These are phyloP conservation scores for Casuarius casuarius DNA, from an alignment of 2,113 vertebrate species.

Conservation along the genomic window DNA sequence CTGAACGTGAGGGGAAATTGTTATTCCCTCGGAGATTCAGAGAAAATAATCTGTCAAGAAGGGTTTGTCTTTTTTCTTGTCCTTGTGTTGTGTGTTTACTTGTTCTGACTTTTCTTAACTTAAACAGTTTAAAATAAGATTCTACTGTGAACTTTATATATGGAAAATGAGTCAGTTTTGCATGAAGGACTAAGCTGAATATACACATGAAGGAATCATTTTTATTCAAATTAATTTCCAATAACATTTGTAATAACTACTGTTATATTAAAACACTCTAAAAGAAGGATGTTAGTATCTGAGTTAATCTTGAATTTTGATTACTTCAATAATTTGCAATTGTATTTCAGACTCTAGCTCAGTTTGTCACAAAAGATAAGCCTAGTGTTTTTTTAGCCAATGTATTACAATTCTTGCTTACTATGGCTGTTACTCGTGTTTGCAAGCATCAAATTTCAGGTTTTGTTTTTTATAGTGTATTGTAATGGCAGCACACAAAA, in stretches of 20 bases:
- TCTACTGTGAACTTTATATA: background rate
- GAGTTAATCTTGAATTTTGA: background rate
- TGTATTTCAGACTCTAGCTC: background rate
- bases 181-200: background rate
- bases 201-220: background rate
- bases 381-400: background rate
- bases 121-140: background rate
- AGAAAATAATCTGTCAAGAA: background rate
- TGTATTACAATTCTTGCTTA: background rate
- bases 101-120: background rate
- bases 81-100: background rate
- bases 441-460: background rate
- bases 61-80: background rate
- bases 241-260: background rate
- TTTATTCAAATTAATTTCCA: background rate
- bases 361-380: background rate
- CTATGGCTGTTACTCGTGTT: background rate
- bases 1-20: background rate
- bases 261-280: background rate
- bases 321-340: background rate
- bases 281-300: background rate
- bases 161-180: background rate
- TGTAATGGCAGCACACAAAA: background rate
- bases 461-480: background rate
- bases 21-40: background rate